These are phyloP conservation scores for Charaxes varanes DNA, from an alignment of 1,140 invertebrate genomes.

Conservation along the genomic window DNA sequence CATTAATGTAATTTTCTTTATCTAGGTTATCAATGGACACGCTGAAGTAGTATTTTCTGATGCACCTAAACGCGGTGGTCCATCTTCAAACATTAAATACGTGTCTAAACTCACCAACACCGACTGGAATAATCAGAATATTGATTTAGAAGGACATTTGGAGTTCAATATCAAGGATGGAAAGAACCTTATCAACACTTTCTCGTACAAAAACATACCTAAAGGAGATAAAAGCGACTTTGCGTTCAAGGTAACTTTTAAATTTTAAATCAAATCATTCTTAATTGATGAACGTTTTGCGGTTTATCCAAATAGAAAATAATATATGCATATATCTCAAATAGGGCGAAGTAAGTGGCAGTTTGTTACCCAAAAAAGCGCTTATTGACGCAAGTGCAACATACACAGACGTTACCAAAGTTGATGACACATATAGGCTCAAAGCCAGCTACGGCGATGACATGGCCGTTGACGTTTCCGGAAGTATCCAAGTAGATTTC, in stretches of 20 bases:
- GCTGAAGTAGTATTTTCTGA: constrained; percentile 67
- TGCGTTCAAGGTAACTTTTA: constrained; percentile 52
- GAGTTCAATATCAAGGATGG: constrained; percentile 56
- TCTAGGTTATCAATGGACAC: constrained; percentile 52
- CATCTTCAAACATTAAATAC: constrained; percentile 52
- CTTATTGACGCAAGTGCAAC: constrained; percentile 29
- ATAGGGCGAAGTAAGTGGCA: constrained; percentile 47
- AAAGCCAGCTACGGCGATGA: constrained; percentile 62
- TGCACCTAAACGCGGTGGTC: constrained; percentile 70
- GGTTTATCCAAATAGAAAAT: not conserved
- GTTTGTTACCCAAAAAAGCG: constrained; percentile 53
- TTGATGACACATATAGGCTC: constrained; percentile 54
- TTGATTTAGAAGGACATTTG: constrained; percentile 59
- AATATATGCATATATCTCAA: constrained; percentile 6
- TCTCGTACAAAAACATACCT: constrained; percentile 48
- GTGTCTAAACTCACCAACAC: constrained; percentile 42
- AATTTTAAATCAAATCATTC: constrained; percentile 2
- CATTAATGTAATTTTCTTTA: constrained; percentile 32
- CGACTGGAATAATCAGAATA: constrained; percentile 49
- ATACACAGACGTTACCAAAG: constrained; percentile 29
- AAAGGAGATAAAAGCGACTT: constrained; percentile 50
- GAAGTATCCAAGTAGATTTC: constrained; percentile 17
- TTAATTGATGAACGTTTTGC: not conserved
- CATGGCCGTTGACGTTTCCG: constrained; percentile 35
- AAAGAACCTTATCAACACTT: constrained; percentile 52